Evolutionary conservation across 1,140 invertebrate species (phyloP), one percentile per base, ranked within the genome.

Genomic region (Oryzaephilus surinamensis): DNA sequence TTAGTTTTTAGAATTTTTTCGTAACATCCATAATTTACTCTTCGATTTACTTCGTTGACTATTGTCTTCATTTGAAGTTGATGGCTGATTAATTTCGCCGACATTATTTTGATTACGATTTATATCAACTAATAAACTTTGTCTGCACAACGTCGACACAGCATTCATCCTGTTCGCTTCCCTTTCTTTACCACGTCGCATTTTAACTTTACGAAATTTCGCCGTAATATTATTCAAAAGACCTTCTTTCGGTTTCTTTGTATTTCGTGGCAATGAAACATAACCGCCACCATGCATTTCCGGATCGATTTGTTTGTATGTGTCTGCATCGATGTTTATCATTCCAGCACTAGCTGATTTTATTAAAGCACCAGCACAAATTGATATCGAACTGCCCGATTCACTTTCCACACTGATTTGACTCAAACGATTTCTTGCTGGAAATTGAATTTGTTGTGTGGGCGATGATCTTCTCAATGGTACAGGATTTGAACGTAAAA

Each of bases 341-440:
- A 81, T 81, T 7, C 78, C 79, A 0, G 72, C 79, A 45, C 79
- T 82, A 2, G 76, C 73, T 15, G 77, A 81, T 50, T 82, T 78
- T 1, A 73, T 69, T 2, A 79, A 54, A 6, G 63, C 48, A 5
- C 55, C 46, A 28, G 50, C 50, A 19, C 52, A 44, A 6, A 43
- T 45, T 20, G 51, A 61, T 18, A 52, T 50, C 6, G 46, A 33
- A 50, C 65, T 54, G 7, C 66, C 66, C 0, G 65, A 65, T 37
- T 72, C 67, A 50, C 72, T 76, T 13, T 65, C 70, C 20, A 69
- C 69, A 48, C 72, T 75, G 1, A 74, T 65, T 49, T 71, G 67
- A 56, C 72, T 76, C 2, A 64, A 43, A 6, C 65, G 46, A 45
- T 57, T 61, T 41, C 51, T 55, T 14, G 48, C 39, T 5, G 57